Evolutionary conservation across 2,113 vertebrate genomes (phyloP).

Genomic region (Zosterops lateralis): DNA sequence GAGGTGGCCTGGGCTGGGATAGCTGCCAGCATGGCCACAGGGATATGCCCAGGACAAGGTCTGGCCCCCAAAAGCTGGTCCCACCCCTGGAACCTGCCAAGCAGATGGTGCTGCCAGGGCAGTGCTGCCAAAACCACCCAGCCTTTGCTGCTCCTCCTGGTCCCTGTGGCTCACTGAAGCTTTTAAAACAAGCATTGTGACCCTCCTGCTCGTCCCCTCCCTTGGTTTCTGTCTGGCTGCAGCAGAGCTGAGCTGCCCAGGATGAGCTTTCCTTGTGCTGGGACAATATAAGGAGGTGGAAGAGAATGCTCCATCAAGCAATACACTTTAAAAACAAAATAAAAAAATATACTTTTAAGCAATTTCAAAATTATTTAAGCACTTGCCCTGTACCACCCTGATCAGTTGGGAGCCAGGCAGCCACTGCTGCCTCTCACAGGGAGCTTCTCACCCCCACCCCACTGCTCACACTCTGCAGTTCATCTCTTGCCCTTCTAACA

Average conservation of each 20-base stretch:
- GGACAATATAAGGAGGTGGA: background rate
- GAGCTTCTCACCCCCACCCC: background rate
- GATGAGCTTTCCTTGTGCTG: rapidly evolving
- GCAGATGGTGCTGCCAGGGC: background rate
- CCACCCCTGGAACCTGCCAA: background rate
- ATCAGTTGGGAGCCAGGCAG: background rate
- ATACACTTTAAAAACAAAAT: background rate
- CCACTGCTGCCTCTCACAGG: too few species aligned
- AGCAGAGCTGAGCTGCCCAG: background rate
- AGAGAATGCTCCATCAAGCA: background rate
- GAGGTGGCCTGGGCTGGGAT: background rate
- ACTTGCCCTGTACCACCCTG: background rate
- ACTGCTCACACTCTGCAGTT: rapidly evolving
- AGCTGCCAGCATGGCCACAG: background rate
- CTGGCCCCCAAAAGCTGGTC: rapidly evolving
- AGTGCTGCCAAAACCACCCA: background rate
- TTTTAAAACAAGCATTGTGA: rapidly evolving
- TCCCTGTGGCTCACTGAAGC: background rate
- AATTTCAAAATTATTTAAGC: background rate
- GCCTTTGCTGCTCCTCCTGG: rapidly evolving
- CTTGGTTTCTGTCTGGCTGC: rapidly evolving
- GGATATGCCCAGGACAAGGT: background rate
- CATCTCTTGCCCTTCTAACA: background rate
- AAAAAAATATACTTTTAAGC: background rate
- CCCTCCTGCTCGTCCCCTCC: rapidly evolving